Percentiles rank a stretch among this genome's conserved stretches.
phyloP scores from a whole-genome alignment of 2,113 vertebrate genomes.

The Xiphophorus couchianus region DNA sequence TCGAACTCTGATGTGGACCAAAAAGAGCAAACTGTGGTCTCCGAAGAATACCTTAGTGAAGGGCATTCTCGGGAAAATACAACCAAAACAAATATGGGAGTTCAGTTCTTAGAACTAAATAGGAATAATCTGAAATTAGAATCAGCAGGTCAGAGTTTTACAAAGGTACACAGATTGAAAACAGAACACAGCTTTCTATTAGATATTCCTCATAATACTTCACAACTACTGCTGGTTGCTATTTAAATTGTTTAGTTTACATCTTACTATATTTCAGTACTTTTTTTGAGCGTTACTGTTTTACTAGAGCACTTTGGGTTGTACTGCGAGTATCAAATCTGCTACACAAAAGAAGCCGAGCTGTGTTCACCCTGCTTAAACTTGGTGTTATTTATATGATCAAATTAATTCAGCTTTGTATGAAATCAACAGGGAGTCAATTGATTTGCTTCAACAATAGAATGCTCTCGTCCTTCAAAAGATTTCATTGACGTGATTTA shows the following conservation, averaged over 20 bases:
- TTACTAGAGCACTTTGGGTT: neutral
- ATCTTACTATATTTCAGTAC: too few species aligned
- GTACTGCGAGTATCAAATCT: neutral
- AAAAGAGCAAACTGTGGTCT: too few species aligned
- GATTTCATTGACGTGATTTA: conserved; percentile 1
- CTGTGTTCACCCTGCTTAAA: neutral
- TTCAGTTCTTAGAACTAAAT: too few species aligned
- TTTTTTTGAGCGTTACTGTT: neutral
- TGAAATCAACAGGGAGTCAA: conserved; percentile 9
- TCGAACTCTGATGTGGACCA: too few species aligned
- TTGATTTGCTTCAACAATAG: conserved; percentile 28
- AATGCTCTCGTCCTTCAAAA: conserved; percentile 7
- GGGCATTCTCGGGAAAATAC: too few species aligned
- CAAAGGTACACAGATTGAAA: too few species aligned
- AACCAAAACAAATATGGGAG: too few species aligned
- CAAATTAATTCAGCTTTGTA: neutral
- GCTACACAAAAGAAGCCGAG: neutral
- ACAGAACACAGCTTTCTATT: too few species aligned
- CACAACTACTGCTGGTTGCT: too few species aligned
- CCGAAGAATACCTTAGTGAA: too few species aligned
- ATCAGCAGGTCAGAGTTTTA: too few species aligned
- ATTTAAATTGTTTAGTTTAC: neutral
- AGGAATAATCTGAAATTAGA: neutral
- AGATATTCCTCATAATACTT: too few species aligned
- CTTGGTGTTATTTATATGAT: neutral